Base-by-base conservation (phyloP, 2,888 invertebrate genomes). In the Dione juno region DNA sequence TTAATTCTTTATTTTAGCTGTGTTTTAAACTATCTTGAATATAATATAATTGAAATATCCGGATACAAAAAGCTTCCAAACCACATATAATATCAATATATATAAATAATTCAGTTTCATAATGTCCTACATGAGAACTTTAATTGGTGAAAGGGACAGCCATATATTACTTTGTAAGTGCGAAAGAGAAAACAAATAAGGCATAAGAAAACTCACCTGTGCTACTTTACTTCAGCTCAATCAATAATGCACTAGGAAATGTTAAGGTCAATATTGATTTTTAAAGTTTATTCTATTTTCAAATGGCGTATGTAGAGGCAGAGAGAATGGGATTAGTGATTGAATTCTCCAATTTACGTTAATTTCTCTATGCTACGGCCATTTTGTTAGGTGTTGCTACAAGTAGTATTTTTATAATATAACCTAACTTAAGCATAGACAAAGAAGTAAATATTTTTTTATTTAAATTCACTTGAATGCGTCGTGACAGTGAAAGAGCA, bases 221-320 rank as follows among this genome's bases (percentile, higher is more conserved):
- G 81, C 86, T 81, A 84, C 76, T 84, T 84, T 76, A 67, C 74
- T 77, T 73, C 74, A 77, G 77, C 76, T 78, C 75, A 82, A 88
- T 88, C 88, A 79, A 88, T 88, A 87, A 79, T 84, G 86, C 87
- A 88, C 85, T 81, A 83, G 68, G 69, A 73, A 85, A 78, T 80
- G 83, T 79, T 81, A 86, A 88, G 87, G 86, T 88, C 85, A 77
- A 72, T 65, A 74, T 74, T 66, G 75, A 73, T 73, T 76, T 70
- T 50, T 50, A 50, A 19, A 50, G 19, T 50, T 48, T 50, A 19
- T 21, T 50, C 19, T 50, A 19, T 16, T 8, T 48, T 10, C n/a
- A 16, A 16, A 48, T 10, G n/a, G n/a, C 1, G 16, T 48, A 16
- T 1, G 9, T 0, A n/a, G 9, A 45, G 45, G 1, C 45, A 9